These are phyloP conservation scores for Nemoura dubitans DNA, from an alignment of 2,888 invertebrate species.

Conservation along the genomic window DNA sequence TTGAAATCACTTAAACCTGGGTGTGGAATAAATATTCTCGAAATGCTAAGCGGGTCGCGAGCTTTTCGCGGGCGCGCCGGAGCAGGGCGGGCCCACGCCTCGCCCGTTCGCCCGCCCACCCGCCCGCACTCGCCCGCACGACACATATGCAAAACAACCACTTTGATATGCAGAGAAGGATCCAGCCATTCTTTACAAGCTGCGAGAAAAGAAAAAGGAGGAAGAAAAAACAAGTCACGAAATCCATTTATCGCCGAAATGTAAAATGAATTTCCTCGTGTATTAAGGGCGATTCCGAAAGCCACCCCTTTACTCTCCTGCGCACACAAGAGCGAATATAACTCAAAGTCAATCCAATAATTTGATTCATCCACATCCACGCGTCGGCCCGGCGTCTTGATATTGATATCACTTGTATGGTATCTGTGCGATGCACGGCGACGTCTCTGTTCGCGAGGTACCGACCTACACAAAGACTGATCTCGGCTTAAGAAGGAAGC, in stretches of 20 bases:
- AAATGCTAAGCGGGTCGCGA: slow-evolving; percentile 39
- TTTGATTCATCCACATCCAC: slow-evolving; percentile 16
- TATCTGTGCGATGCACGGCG: background rate
- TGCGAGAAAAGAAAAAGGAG: slow-evolving; percentile 39
- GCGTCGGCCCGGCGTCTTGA: background rate
- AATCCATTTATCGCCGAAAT: slow-evolving; percentile 42
- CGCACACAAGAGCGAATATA: background rate
- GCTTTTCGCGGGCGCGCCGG: slow-evolving; percentile 16
- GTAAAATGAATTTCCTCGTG: slow-evolving; percentile 43
- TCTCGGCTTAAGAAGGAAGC: background rate
- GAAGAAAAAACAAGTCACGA: slow-evolving; percentile 40
- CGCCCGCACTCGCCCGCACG: slow-evolving; percentile 9
- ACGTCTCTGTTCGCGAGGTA: background rate
- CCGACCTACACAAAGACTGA: background rate
- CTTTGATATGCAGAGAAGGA: slow-evolving; percentile 46
- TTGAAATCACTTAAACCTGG: slow-evolving; percentile 46
- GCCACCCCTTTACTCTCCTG: slow-evolving; percentile 17
- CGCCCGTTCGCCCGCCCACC: background rate
- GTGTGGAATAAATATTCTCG: slow-evolving; percentile 43
- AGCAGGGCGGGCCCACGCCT: background rate
- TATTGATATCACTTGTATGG: background rate
- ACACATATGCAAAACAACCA: slow-evolving; percentile 47
- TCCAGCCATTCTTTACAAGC: slow-evolving; percentile 45
- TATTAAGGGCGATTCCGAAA: slow-evolving; percentile 41
- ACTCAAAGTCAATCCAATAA: slow-evolving; percentile 4